phyloP scores from a whole-genome alignment of 2,113 vertebrate species.

The Oenanthe melanoleuca region DNA sequence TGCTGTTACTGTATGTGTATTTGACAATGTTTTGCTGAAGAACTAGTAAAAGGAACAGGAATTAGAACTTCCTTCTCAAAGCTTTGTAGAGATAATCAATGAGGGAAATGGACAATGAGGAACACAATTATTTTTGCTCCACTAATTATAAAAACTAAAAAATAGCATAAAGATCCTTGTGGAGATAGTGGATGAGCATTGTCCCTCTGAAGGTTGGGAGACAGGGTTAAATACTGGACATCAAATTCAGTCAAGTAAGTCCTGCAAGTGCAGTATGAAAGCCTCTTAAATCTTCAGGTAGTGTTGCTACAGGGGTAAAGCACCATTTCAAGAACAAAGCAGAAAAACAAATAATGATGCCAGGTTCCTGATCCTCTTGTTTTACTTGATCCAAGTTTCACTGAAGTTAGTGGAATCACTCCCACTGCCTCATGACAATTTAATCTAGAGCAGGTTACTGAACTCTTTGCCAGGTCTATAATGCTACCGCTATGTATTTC shows the following conservation, averaged over 20 bases:
- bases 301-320: not conserved
- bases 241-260: not conserved
- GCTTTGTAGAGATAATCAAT: not conserved
- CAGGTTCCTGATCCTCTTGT: not conserved
- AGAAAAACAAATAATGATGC: not conserved
- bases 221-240: not conserved
- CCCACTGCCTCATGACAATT: not conserved
- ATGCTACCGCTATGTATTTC: not conserved
- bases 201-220: not conserved
- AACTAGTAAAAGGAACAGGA: not conserved
- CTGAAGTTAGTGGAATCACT: not conserved
- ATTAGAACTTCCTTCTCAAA: not conserved
- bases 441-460: not conserved
- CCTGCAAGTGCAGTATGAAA: not conserved
- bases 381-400: not conserved
- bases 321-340: not conserved
- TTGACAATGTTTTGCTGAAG: not conserved
- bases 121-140: not conserved
- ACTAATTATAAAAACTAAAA: not conserved
- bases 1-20: not conserved
- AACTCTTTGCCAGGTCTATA: not conserved
- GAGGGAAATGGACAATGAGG: not conserved
- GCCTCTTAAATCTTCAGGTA: not conserved
- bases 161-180: not conserved
- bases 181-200: not conserved